phyloP scores from a whole-genome alignment of 2,888 invertebrate species.

The Pseudococcus longispinus region DNA sequence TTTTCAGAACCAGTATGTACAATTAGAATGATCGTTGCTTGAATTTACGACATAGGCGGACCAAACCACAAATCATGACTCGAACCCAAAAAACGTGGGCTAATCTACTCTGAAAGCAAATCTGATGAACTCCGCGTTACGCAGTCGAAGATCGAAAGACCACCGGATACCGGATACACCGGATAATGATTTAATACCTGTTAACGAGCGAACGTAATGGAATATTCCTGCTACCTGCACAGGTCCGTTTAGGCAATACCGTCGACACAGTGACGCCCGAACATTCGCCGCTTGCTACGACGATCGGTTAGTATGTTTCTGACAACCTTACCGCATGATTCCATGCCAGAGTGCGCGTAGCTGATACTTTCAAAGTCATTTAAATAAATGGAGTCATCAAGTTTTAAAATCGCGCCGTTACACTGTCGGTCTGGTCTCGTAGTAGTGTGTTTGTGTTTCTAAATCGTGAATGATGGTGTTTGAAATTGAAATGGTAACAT shows the following conservation, averaged over 20 bases:
- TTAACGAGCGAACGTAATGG: background rate
- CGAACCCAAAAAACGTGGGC: background rate
- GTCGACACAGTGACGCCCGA: background rate
- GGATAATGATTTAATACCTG: background rate
- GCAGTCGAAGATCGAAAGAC: background rate
- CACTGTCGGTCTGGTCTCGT: slow-evolving; percentile 1
- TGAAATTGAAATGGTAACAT: slow-evolving; percentile 29
- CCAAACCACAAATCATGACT: background rate
- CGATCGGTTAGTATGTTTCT: background rate
- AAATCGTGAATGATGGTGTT: background rate
- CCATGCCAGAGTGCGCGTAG: background rate
- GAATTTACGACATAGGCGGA: background rate
- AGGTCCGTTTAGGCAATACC: background rate
- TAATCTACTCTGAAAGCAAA: background rate
- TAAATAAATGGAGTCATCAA: slow-evolving; percentile 41
- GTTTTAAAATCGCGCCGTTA: slow-evolving; percentile 52
- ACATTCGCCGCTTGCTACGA: background rate
- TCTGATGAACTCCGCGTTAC: background rate
- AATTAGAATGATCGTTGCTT: background rate
- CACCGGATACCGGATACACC: background rate
- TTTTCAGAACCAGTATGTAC: too few relatives aligned
- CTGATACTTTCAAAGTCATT: slow-evolving; percentile 43
- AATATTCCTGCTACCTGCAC: background rate
- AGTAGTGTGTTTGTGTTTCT: background rate
- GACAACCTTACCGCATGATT: background rate